Conservation (phyloP, 2,888 invertebrate genomes). For the Lagria hirta region DNA sequence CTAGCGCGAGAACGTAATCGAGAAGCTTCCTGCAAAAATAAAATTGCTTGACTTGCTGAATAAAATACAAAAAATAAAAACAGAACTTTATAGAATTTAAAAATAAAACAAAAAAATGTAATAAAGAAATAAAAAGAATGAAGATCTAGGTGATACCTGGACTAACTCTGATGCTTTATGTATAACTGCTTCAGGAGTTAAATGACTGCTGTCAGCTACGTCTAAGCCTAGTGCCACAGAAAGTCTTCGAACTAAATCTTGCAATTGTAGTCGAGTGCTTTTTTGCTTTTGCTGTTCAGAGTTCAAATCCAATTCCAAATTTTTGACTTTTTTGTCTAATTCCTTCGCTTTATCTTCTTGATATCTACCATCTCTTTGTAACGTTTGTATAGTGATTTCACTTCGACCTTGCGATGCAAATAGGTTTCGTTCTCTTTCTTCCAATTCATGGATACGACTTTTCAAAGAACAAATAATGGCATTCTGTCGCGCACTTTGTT, state of each 20-base stretch:
- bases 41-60: too few species aligned
- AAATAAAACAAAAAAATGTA: too few species aligned
- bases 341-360: slow-evolving; percentile 78
- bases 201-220: slow-evolving; percentile 66
- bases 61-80: background rate
- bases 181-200: slow-evolving; percentile 71
- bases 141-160: too few species aligned
- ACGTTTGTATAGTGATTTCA: slow-evolving; percentile 72
- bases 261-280: slow-evolving; percentile 64
- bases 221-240: slow-evolving; percentile 73
- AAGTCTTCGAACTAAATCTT: slow-evolving; percentile 72
- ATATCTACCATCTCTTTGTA: slow-evolving; percentile 65
- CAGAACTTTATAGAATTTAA: slow-evolving; percentile 1
- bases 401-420: slow-evolving; percentile 62
- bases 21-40: slow-evolving; percentile 47
- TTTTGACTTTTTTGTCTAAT: slow-evolving; percentile 71
- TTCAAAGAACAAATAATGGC: slow-evolving; percentile 78
- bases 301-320: slow-evolving; percentile 70
- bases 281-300: slow-evolving; percentile 77
- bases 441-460: slow-evolving; percentile 76
- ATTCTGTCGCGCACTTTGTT: slow-evolving; percentile 81
- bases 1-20: slow-evolving; percentile 53
- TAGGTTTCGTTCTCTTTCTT: slow-evolving; percentile 73
- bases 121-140: too few species aligned
- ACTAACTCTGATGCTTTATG: slow-evolving; percentile 77